Evolutionary conservation across 2,113 vertebrate species (phyloP).

Genomic region (Austrofundulus limnaeus): DNA sequence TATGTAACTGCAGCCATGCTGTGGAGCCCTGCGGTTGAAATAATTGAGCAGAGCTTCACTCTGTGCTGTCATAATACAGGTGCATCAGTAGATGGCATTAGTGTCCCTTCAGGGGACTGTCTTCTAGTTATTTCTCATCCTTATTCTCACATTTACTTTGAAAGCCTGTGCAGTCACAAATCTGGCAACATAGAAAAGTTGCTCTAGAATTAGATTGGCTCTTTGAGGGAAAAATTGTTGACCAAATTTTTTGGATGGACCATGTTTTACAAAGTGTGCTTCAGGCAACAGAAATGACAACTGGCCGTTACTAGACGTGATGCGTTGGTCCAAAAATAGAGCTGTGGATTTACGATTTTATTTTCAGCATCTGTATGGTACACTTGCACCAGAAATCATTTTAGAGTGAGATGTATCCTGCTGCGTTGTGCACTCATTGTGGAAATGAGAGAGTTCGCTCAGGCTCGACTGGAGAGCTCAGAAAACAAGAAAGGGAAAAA

Average conservation of each 20-base stretch:
- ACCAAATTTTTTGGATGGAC: not conserved
- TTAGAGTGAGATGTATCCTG: constrained; percentile 25
- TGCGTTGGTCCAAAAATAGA: not conserved
- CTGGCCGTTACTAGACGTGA: not conserved
- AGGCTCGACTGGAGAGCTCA: constrained; percentile 50
- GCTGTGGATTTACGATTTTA: constrained; percentile 25
- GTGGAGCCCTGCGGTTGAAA: constrained; percentile 20
- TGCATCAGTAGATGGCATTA: constrained; percentile 51
- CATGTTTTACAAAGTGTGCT: not conserved
- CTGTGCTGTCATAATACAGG: not conserved
- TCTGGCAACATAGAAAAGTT: constrained; percentile 7
- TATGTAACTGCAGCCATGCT: constrained; percentile 22
- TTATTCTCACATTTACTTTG: not conserved
- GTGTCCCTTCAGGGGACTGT: constrained; percentile 27
- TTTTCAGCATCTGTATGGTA: constrained; percentile 6
- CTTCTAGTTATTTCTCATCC: not conserved
- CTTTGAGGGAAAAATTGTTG: constrained; percentile 7
- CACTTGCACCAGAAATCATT: constrained; percentile 17
- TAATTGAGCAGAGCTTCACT: not conserved
- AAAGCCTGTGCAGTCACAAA: not conserved
- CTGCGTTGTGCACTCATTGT: constrained; percentile 37
- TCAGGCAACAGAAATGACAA: not conserved
- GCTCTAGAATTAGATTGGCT: not conserved
- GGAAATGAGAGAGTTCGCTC: constrained; percentile 63
- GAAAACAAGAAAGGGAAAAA: constrained; percentile 52